phyloP scores from a whole-genome alignment of 2,888 invertebrate species.

The Pachydiplax longipennis region DNA sequence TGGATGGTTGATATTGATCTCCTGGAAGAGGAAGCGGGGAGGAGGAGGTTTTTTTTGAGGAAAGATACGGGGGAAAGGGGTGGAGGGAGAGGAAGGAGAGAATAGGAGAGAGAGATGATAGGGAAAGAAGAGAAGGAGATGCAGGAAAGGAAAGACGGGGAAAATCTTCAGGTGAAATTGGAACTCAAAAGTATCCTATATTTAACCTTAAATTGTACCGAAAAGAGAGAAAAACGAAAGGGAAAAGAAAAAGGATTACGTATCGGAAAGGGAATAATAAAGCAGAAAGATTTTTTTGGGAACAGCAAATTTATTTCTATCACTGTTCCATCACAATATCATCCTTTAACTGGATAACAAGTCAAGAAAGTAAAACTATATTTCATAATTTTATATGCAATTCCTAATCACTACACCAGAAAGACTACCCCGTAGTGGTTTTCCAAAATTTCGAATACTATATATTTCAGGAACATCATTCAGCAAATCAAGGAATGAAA shows the following conservation, averaged over 20 bases:
- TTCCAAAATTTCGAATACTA: too few relatives aligned
- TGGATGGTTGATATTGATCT: slow-evolving; percentile 43
- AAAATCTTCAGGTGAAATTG: neutral
- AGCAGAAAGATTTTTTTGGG: neutral
- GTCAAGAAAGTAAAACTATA: too few relatives aligned
- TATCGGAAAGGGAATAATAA: neutral
- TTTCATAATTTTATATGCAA: too few relatives aligned
- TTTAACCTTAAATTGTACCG: too few relatives aligned
- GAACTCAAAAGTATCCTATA: too few relatives aligned
- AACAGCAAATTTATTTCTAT: too few relatives aligned
- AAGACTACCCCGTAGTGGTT: too few relatives aligned
- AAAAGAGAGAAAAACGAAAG: neutral
- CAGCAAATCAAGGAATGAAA: too few relatives aligned
- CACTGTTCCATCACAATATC: too few relatives aligned
- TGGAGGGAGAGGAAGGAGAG: neutral
- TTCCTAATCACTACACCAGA: too few relatives aligned
- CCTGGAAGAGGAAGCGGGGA: neutral
- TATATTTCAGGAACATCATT: too few relatives aligned
- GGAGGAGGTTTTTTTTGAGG: neutral
- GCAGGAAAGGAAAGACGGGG: neutral
- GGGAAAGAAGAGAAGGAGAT: neutral
- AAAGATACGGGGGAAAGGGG: neutral
- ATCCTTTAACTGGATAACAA: too few relatives aligned
- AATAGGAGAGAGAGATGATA: neutral
- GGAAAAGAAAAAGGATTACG: neutral